Percentiles rank a stretch among this genome's conserved stretches.
Evolutionary conservation across 2,888 invertebrate genomes (phyloP).

Genomic region (Siphlonurus alternatus): DNA sequence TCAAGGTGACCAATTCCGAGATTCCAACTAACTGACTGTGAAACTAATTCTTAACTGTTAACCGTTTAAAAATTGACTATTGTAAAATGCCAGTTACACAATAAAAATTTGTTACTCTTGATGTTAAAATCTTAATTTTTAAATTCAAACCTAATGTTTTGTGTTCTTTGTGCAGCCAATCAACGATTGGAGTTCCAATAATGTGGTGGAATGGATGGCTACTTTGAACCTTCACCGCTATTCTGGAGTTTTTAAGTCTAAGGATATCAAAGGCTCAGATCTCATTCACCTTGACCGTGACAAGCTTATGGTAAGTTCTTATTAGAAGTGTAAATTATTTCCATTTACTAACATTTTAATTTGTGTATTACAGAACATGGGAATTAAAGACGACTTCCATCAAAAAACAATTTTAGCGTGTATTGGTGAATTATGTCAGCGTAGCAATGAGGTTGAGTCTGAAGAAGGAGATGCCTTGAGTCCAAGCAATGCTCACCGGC

Average conservation of each 20-base stretch:
- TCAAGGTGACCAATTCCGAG: too few species aligned
- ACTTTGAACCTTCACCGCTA: constrained; percentile 52
- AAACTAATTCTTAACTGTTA: too few species aligned
- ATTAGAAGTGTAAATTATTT: background rate
- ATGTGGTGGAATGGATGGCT: constrained; percentile 62
- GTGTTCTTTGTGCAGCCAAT: constrained; percentile 37
- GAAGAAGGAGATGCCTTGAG: constrained; percentile 16
- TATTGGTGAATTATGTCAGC: constrained; percentile 42
- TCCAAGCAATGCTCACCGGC: constrained; percentile 25
- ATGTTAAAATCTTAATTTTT: too few species aligned
- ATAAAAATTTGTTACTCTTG: too few species aligned
- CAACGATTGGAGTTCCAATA: constrained; percentile 47
- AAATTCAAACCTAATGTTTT: too few species aligned
- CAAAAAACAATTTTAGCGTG: constrained; percentile 48
- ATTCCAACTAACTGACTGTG: too few species aligned
- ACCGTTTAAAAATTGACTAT: too few species aligned
- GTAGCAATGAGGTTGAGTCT: constrained; percentile 17
- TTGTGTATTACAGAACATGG: constrained; percentile 42
- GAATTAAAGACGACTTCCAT: constrained; percentile 55
- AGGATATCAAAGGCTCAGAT: constrained; percentile 50
- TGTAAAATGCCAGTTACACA: too few species aligned
- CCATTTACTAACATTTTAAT: background rate
- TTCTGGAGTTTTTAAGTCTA: constrained; percentile 50
- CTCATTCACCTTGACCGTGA: constrained; percentile 45
- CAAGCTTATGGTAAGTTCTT: constrained; percentile 41